Conservation (phyloP, 2,797 vertebrate genomes). For the Diglossa cyanea region DNA sequence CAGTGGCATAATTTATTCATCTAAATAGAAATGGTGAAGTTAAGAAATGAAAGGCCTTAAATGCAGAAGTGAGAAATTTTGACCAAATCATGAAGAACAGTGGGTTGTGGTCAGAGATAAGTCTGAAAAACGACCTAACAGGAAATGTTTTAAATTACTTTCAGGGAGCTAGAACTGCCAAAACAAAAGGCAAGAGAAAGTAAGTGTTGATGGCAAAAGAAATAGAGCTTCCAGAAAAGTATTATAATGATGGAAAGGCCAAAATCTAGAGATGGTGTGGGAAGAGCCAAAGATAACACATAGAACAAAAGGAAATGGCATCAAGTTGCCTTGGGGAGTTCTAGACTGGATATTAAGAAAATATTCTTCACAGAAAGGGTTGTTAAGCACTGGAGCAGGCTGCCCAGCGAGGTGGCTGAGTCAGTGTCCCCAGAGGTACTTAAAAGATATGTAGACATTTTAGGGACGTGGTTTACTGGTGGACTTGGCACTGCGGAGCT, state of each 20-base stretch:
- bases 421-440: not conserved
- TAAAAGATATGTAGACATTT: fast-evolving
- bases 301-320: not conserved
- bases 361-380: not conserved
- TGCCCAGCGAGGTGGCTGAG: not conserved
- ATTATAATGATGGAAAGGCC: not conserved
- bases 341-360: not conserved
- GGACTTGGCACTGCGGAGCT: not conserved
- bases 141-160: not conserved
- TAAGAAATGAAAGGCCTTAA: not conserved
- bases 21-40: not conserved
- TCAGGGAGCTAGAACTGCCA: not conserved
- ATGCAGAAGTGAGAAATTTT: not conserved
- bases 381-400: not conserved
- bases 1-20: not conserved
- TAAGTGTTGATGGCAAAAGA: not conserved
- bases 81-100: not conserved
- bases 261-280: not conserved
- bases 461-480: not conserved
- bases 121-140: not conserved
- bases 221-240: not conserved
- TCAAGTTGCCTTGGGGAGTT: not conserved
- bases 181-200: not conserved
- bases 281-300: not conserved
- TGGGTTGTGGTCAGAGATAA: not conserved